Percentiles rank a stretch among this genome's conserved stretches.
Conservation (phyloP, 2,888 invertebrate genomes). For the Gryllus longicercus region DNA sequence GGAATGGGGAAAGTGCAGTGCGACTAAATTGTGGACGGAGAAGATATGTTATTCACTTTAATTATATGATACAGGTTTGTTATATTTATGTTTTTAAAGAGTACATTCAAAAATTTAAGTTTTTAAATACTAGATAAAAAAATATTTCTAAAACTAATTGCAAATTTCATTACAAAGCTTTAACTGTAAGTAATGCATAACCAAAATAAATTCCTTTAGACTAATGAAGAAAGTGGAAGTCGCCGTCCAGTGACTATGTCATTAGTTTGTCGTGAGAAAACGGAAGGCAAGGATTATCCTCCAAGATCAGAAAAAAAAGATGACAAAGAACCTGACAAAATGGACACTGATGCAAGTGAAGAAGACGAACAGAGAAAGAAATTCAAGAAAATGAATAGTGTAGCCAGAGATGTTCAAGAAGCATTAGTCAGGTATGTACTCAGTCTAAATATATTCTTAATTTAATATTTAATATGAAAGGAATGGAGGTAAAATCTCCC, state of each 20-base stretch:
- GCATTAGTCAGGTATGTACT: not conserved
- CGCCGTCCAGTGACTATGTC: slow-evolving; percentile 72
- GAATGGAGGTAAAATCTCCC: too few species aligned
- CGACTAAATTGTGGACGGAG: slow-evolving; percentile 66
- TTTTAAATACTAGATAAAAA: too few species aligned
- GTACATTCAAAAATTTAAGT: too few species aligned
- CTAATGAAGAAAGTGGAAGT: slow-evolving; percentile 79
- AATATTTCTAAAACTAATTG: too few species aligned
- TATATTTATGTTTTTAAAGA: not conserved
- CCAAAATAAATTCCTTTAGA: slow-evolving; percentile 41
- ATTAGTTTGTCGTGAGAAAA: slow-evolving; percentile 44
- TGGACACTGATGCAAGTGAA: slow-evolving; percentile 34
- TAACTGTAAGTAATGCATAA: too few species aligned
- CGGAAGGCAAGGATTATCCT: slow-evolving; percentile 41
- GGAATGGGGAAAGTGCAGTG: slow-evolving; percentile 64
- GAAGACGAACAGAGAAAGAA: not conserved
- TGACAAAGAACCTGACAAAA: slow-evolving; percentile 32
- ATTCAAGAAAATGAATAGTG: slow-evolving; percentile 26
- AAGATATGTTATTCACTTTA: slow-evolving; percentile 72
- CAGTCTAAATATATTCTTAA: too few species aligned
- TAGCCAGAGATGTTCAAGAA: not conserved
- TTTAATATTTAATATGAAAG: too few species aligned
- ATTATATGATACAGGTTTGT: slow-evolving; percentile 70
- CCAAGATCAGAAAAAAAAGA: slow-evolving; percentile 31
- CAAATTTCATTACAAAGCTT: too few species aligned